Evolutionary conservation across 2,113 vertebrate genomes (phyloP).

Genomic region (Barnardius zonarius): DNA sequence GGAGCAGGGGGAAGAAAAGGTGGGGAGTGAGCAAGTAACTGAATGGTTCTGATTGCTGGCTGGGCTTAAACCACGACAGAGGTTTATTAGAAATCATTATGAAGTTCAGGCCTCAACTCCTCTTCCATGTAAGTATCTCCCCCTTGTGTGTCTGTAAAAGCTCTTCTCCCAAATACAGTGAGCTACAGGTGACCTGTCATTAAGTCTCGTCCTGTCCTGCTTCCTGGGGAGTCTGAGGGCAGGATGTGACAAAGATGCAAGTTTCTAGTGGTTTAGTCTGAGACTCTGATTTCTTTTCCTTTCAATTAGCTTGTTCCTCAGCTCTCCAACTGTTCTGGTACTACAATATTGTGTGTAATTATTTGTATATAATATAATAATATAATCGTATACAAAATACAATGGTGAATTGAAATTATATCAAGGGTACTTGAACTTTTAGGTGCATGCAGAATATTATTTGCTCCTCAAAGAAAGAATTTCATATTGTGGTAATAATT

Average conservation of each 20-base stretch:
- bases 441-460: not conserved
- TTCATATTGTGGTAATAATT: not conserved
- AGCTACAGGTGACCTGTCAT: accelerated
- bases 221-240: not conserved
- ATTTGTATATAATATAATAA: not conserved
- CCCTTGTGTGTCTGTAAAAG: accelerated
- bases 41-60: too few species aligned
- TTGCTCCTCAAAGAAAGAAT: not conserved
- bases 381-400: not conserved
- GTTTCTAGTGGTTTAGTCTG: not conserved
- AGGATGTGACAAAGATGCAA: not conserved
- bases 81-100: not conserved
- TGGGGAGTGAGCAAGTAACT: too few species aligned
- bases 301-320: not conserved
- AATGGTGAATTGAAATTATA: not conserved
- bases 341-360: not conserved
- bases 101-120: not conserved
- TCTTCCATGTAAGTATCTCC: accelerated
- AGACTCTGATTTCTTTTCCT: not conserved
- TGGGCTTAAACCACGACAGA: too few species aligned
- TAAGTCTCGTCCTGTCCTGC: accelerated
- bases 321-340: not conserved
- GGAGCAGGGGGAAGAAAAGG: too few species aligned
- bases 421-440: not conserved
- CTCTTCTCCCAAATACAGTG: not conserved